A percentile compares a stretch with the other conserved stretches of the same genome.
phyloP scores from a whole-genome alignment of 2,113 vertebrate genomes.

The Myocastor coypus region DNA sequence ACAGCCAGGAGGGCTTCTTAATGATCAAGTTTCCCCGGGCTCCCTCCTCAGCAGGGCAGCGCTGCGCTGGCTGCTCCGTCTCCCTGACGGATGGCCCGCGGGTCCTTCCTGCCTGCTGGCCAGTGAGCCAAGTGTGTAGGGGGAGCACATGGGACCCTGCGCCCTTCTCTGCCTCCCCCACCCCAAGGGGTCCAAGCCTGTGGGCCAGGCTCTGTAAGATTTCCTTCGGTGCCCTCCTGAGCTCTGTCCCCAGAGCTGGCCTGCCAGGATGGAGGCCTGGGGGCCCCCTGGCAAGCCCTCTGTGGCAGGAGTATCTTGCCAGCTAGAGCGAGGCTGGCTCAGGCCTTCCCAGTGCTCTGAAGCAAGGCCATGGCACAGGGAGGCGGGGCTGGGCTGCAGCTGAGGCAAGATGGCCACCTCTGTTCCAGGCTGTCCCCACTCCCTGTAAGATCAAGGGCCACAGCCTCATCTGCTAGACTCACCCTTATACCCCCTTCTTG shows the following conservation, averaged over 20 bases:
- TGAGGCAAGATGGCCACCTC: background rate
- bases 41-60: conserved; percentile 85
- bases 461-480: background rate
- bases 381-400: background rate
- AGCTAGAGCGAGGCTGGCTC: background rate
- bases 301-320: background rate
- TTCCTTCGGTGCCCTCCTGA: background rate
- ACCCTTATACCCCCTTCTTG: too few species aligned
- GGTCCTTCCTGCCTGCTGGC: conserved; percentile 81
- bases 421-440: background rate
- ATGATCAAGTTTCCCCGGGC: conserved; percentile 91
- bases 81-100: conserved; percentile 88
- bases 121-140: conserved; percentile 74
- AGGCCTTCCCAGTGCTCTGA: background rate
- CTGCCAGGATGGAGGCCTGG: background rate
- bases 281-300: background rate
- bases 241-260: background rate
- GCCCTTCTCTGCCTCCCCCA: background rate
- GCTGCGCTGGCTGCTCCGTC: conserved; percentile 77
- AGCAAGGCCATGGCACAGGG: background rate
- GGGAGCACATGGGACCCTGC: background rate
- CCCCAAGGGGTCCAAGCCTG: background rate
- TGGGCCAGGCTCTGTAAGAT: background rate
- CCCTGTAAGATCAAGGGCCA: background rate
- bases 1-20: conserved; percentile 91